phyloP scores from a whole-genome alignment of 2,113 vertebrate genomes.

The Sebastes schlegelii region DNA sequence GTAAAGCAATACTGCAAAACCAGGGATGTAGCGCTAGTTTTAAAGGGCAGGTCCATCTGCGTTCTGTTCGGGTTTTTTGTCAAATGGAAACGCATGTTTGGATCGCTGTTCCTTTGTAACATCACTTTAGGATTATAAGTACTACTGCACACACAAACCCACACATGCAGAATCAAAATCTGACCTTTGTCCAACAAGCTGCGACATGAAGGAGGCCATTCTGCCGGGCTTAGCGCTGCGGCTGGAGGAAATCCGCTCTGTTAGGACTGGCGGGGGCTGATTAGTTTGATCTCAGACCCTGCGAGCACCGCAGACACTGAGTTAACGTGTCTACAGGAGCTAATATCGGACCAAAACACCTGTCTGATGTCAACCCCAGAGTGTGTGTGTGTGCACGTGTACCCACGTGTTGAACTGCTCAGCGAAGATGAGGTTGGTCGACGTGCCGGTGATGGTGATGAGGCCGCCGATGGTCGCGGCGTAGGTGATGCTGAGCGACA shows the following conservation, averaged over 20 bases:
- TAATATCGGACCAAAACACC: not conserved
- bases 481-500: conserved; percentile 95
- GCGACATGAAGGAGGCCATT: conserved; percentile 70
- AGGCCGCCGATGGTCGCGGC: conserved; percentile 96
- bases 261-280: conserved; percentile 34
- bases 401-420: conserved; percentile 98
- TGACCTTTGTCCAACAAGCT: conserved; percentile 75
- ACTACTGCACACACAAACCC: conserved; percentile 6
- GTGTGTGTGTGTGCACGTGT: not conserved
- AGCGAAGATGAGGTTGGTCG: conserved; percentile 97
- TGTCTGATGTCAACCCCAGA: not conserved
- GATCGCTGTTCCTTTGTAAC: not conserved
- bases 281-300: conserved; percentile 68
- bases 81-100: not conserved
- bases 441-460: conserved; percentile 97
- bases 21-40: no score
- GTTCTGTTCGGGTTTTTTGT: no score
- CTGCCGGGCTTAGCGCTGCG: conserved; percentile 63
- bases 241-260: conserved; percentile 67
- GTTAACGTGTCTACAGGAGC: conserved; percentile 22
- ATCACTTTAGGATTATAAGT: conserved; percentile 22
- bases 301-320: not conserved
- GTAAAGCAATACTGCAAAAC: no score
- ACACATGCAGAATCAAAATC: conserved; percentile 44
- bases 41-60: no score